These are phyloP conservation scores for Diaphora mendica DNA, from an alignment of 2,888 invertebrate genomes.

Conservation along the genomic window DNA sequence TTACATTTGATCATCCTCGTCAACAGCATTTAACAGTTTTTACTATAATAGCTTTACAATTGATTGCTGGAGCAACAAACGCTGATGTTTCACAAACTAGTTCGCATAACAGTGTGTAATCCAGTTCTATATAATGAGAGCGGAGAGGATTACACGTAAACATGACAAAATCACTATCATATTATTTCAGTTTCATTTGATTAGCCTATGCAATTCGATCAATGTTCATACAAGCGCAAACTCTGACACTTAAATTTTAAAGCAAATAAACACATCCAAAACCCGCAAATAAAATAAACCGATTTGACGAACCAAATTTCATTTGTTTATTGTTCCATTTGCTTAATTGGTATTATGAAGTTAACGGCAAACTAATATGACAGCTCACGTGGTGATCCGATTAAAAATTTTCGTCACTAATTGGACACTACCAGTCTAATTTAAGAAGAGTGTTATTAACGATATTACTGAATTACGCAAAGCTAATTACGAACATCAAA, in stretches of 20 bases:
- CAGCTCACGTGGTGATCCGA: constrained; percentile 51
- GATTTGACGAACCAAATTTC: constrained; percentile 27
- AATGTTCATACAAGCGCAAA: constrained; percentile 1
- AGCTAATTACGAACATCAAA: constrained; percentile 79
- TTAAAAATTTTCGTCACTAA: constrained; percentile 67
- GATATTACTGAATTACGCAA: constrained; percentile 71
- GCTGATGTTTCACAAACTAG: neutral
- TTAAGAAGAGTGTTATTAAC: constrained; percentile 67
- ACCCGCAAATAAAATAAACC: constrained; percentile 24
- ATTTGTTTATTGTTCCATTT: constrained; percentile 43
- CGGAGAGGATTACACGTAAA: neutral
- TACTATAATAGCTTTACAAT: neutral
- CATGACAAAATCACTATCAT: neutral
- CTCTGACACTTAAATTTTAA: constrained; percentile 7
- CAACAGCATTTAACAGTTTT: too few species aligned
- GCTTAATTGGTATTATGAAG: constrained; percentile 41
- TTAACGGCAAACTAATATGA: constrained; percentile 40
- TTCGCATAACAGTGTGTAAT: neutral
- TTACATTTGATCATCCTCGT: too few species aligned
- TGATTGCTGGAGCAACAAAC: neutral
- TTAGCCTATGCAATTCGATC: neutral
- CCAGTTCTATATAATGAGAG: neutral
- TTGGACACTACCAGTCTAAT: constrained; percentile 63
- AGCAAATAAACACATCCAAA: constrained; percentile 13
- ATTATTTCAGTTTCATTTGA: constrained; percentile 3